Evolutionary conservation across 2,113 vertebrate genomes (phyloP), one percentile per base, ranked within the genome.

Genomic region (Centropus unirufus): DNA sequence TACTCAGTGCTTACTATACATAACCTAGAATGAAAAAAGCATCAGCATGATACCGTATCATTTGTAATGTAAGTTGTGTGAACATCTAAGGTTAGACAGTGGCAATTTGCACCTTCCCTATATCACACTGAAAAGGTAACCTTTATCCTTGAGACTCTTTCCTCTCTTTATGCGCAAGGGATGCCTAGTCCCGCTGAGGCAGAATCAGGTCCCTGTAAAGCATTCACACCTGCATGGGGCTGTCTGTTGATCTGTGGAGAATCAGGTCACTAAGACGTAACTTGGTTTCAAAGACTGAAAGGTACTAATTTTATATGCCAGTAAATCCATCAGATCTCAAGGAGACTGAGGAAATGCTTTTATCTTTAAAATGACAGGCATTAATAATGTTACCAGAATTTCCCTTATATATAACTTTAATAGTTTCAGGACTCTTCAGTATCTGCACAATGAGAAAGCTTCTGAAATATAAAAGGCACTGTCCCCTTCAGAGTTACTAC

Each of bases 251-350:
- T 95, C 87, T 86, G 72, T 55, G 74, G 90, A 95, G 91, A 97
- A 94, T 89, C 86, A 91, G 95, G 95, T 96, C 96, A 97, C 79
- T 93, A 81, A 91, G 89, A 97, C 2, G 3, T 91, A 95, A 92
- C 67, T 89, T 51, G 54, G 55, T 92, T 96, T 96, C 87, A 92
- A 96, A 97, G 85, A 90, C 77, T 96, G 96, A 97, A 97, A 96
- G 95, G 93, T 96, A 97, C 63, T 96, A 96, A 96, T 97, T 97
- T 95, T 93, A 94, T 59, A 73, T 92, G 94, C 96, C 96, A 96
- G 83, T 95, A 95, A 92, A 96, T 96, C 96, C 84, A 96, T 96
- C 96, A 95, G 90, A 96, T 97, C 92, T 90, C 86, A 95, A 83
- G 85, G 72, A 95, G 87, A 95, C 77, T 84, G 83, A 95, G 95